Conservation (phyloP, 2,113 vertebrate species). For the Oreotrochilus melanogaster region DNA sequence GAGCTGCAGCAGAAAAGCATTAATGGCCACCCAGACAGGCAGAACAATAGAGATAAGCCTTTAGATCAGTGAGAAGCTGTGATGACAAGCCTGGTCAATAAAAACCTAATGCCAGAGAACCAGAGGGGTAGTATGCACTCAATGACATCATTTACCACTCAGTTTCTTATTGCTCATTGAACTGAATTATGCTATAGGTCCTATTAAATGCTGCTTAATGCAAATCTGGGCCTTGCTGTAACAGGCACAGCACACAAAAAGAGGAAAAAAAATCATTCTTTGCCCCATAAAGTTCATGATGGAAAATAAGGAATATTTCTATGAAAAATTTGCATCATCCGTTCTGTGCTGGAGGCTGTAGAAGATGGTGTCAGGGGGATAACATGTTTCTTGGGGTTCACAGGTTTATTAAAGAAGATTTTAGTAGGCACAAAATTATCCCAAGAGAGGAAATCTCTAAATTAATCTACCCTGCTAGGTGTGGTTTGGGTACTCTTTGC, state of each 20-base stretch:
- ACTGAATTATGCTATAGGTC: not conserved
- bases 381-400: not conserved
- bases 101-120: not conserved
- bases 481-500: not conserved
- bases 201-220: not conserved
- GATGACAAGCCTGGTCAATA: not conserved
- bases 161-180: not conserved
- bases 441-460: not conserved
- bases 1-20: not conserved
- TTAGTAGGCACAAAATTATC: not conserved
- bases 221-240: slow-evolving; percentile 3
- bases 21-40: not conserved
- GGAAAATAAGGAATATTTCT: not conserved
- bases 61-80: not conserved
- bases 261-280: not conserved
- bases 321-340: not conserved
- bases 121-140: not conserved
- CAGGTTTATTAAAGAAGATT: not conserved
- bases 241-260: not conserved
- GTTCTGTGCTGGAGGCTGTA: not conserved
- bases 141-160: slow-evolving; percentile 24
- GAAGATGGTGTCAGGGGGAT: not conserved
- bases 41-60: not conserved
- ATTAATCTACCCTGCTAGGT: not conserved
- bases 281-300: not conserved